These are phyloP conservation scores for Perca flavescens DNA, from an alignment of 2,113 vertebrate genomes.

Conservation along the genomic window DNA sequence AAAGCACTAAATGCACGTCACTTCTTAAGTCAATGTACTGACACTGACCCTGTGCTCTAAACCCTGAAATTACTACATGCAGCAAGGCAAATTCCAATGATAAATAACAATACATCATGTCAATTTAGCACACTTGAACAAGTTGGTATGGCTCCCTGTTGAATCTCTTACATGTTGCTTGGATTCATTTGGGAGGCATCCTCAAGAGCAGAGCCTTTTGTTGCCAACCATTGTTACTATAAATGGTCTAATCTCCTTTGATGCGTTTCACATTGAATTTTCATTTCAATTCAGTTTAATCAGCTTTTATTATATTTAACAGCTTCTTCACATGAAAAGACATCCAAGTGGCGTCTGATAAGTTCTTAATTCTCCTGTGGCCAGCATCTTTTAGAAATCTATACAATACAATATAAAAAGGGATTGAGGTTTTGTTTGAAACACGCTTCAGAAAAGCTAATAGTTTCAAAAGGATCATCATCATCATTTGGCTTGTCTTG, in stretches of 20 bases:
- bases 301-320: constrained; percentile 46
- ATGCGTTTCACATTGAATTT: constrained; percentile 34
- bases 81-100: not conserved
- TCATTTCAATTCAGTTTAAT: constrained; percentile 35
- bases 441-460: not conserved
- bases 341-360: constrained; percentile 37
- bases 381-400: constrained; percentile 23
- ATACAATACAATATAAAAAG: constrained; percentile 2
- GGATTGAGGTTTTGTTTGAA: constrained; percentile 20
- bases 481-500: not conserved
- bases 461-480: constrained; percentile 7
- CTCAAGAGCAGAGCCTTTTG: constrained; percentile 6
- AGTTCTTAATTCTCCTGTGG: constrained; percentile 44
- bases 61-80: constrained; percentile 5
- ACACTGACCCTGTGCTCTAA: constrained; percentile 24
- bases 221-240: constrained; percentile 28
- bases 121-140: not conserved
- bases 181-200: constrained; percentile 29
- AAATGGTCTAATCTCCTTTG: constrained; percentile 36
- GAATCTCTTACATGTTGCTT: constrained; percentile 31
- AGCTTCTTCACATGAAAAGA: constrained; percentile 31
- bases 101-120: constrained; percentile 2
- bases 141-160: not conserved
- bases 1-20: not conserved
- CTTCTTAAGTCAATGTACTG: not conserved